These are phyloP conservation scores for Drosophila bipectinata DNA, from an alignment of 1,140 invertebrate species.

Conservation along the genomic window DNA sequence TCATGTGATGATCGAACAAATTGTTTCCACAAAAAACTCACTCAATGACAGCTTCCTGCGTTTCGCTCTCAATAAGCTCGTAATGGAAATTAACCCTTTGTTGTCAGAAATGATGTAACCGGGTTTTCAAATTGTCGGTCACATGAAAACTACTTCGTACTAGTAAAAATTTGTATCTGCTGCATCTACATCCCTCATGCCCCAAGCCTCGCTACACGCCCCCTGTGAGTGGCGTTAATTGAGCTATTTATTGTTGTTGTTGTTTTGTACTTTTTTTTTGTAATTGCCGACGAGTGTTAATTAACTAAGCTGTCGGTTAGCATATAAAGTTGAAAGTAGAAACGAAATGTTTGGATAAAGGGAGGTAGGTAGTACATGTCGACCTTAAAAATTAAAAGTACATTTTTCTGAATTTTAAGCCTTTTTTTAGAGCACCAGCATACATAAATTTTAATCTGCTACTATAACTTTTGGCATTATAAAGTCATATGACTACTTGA, in stretches of 20 bases:
- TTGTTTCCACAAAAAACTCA: slow-evolving; percentile 13
- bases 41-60: slow-evolving; percentile 39
- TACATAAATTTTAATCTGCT: too few species aligned
- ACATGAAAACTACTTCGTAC: slow-evolving; percentile 76
- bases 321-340: slow-evolving; percentile 42
- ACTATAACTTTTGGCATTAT: too few species aligned
- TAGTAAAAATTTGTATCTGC: slow-evolving; percentile 62
- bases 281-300: slow-evolving; percentile 65
- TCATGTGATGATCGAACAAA: not conserved
- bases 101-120: slow-evolving; percentile 72
- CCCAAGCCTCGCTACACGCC: not conserved
- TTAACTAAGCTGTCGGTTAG: slow-evolving; percentile 51
- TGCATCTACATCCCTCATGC: slow-evolving; percentile 43
- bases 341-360: slow-evolving; percentile 4
- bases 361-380: not conserved
- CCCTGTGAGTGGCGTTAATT: slow-evolving; percentile 72
- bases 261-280: slow-evolving; percentile 31
- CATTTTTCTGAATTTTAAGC: not conserved
- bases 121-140: slow-evolving; percentile 62
- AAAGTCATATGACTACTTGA: too few species aligned
- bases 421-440: too few species aligned
- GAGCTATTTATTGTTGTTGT: slow-evolving; percentile 75
- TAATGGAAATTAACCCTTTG: slow-evolving; percentile 52
- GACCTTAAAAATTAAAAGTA: not conserved
- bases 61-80: slow-evolving; percentile 49